Evolutionary conservation across 2,888 invertebrate genomes (phyloP).

Genomic region (Tipula confusa): DNA sequence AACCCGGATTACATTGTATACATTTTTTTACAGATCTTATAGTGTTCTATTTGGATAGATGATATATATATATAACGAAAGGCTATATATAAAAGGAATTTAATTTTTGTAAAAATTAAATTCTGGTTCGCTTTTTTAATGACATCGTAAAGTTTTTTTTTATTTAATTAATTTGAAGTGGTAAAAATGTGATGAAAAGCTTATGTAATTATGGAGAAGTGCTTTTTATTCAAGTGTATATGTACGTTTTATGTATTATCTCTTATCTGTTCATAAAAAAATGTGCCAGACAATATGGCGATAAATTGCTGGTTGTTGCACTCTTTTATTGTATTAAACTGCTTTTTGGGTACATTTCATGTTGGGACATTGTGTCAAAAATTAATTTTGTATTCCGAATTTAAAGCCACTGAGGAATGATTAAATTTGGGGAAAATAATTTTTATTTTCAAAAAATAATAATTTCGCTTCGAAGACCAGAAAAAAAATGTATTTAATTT

Average conservation of each 20-base stretch:
- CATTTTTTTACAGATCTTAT: neutral
- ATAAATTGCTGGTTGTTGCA: neutral
- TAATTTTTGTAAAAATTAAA: neutral
- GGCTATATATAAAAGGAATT: neutral
- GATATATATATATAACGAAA: neutral
- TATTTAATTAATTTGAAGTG: conserved; percentile 21
- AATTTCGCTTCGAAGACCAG: no score
- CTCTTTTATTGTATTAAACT: neutral
- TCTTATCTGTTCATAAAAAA: neutral
- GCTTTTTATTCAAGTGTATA: neutral
- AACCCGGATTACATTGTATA: neutral
- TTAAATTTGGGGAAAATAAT: no score
- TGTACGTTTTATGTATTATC: neutral
- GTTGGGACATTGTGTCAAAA: neutral
- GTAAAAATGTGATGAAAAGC: neutral
- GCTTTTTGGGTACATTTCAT: neutral
- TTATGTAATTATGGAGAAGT: neutral
- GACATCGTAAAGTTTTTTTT: neutral
- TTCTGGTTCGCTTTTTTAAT: neutral
- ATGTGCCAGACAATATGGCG: neutral
- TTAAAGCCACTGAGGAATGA: no score
- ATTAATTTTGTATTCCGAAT: no score
- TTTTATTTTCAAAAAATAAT: no score
- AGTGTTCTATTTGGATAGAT: neutral
- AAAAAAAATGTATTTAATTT: no score